A percentile compares a stretch with the other conserved stretches of the same genome.
Evolutionary conservation across 2,888 invertebrate genomes (phyloP).

Genomic region (Podabrus alpinus): DNA sequence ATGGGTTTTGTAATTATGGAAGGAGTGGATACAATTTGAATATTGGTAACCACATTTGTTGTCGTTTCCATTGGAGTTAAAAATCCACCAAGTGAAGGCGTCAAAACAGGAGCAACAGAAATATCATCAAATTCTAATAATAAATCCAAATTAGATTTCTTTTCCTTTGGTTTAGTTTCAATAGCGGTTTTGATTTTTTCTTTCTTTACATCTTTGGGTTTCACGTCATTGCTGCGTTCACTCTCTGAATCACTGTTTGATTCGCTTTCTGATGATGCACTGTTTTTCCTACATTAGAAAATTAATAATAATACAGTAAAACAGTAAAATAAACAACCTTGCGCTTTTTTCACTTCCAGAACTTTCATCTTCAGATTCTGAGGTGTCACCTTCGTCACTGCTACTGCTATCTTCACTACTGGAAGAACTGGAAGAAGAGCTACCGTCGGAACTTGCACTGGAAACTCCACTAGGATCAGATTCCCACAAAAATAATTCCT

Average conservation of each 20-base stretch:
- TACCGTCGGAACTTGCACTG: conserved; percentile 46
- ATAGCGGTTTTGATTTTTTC: conserved; percentile 27
- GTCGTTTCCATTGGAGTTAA: conserved; percentile 63
- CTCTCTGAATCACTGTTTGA: neutral
- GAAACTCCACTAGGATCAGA: conserved; percentile 47
- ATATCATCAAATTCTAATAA: conserved; percentile 78
- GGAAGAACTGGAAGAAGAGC: conserved; percentile 48
- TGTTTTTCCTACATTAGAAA: neutral
- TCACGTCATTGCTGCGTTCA: neutral
- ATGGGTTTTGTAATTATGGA: conserved; percentile 63
- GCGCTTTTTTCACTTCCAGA: conserved; percentile 7
- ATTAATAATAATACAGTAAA: neutral
- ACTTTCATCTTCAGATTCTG: conserved; percentile 16
- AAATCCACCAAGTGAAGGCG: conserved; percentile 80
- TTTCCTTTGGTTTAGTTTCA: conserved; percentile 43
- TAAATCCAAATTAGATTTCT: conserved; percentile 75
- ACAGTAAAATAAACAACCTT: neutral
- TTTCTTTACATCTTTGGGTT: conserved; percentile 23
- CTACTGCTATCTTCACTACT: conserved; percentile 33
- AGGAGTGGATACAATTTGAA: conserved; percentile 65
- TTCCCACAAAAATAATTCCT: conserved; percentile 47
- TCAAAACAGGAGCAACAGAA: conserved; percentile 74
- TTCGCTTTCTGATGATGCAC: neutral
- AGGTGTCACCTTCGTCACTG: conserved; percentile 22
- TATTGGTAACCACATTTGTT: conserved; percentile 45